Conservation (phyloP, 2,888 invertebrate species). For the Bombylius discolor region DNA sequence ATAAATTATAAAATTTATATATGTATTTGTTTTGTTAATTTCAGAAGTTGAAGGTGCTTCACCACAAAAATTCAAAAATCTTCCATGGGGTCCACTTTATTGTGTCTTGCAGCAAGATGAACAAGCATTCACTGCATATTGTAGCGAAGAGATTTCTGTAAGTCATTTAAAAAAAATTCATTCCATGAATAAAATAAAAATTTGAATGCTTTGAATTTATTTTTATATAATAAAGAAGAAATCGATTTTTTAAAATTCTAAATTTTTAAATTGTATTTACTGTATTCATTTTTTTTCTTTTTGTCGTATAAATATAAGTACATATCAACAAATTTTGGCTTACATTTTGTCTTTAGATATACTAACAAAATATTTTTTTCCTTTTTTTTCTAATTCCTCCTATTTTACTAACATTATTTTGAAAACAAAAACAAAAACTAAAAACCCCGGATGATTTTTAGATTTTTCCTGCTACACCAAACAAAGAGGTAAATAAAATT, state of each 20-base stretch:
- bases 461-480: slow-evolving; percentile 38
- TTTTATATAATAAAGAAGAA: not conserved
- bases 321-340: not conserved
- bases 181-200: not conserved
- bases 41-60: slow-evolving; percentile 37
- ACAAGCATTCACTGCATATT: slow-evolving; percentile 55
- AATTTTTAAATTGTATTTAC: not conserved
- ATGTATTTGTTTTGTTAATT: slow-evolving; percentile 8
- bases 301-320: no score
- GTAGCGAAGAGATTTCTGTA: slow-evolving; percentile 60
- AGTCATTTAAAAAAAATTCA: slow-evolving; percentile 27
- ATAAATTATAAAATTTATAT: no score
- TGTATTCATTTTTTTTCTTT: no score
- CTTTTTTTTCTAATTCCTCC: not conserved
- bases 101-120: slow-evolving; percentile 60
- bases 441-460: slow-evolving; percentile 12
- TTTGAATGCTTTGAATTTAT: not conserved
- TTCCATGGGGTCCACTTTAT: slow-evolving; percentile 56
- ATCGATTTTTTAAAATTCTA: not conserved
- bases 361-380: not conserved
- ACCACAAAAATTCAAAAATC: slow-evolving; percentile 29
- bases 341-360: not conserved
- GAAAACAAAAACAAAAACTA: not conserved
- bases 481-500: slow-evolving; percentile 33
- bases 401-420: slow-evolving; percentile 1